Percentiles rank a stretch among this genome's conserved stretches.
These are phyloP conservation scores for Barypeithes pellucidus DNA, from an alignment of 2,888 invertebrate species.

Conservation along the genomic window DNA sequence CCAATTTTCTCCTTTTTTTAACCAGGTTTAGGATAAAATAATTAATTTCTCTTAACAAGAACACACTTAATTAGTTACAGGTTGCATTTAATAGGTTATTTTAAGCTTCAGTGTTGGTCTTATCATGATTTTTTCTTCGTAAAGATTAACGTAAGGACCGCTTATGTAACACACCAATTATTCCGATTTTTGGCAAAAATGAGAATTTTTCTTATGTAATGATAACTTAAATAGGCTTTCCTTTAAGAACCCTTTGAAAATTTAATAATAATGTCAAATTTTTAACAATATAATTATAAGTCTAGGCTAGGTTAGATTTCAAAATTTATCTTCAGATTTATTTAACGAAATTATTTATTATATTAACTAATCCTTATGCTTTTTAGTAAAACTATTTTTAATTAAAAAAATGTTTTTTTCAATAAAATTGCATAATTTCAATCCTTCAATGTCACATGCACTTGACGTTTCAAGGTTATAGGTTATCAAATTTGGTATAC, in stretches of 20 bases:
- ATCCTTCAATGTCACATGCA: slow-evolving; percentile 34
- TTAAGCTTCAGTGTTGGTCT: not conserved
- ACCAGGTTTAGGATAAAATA: not conserved
- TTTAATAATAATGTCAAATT: not conserved
- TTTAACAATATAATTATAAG: not conserved
- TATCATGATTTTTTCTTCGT: not conserved
- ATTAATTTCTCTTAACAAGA: not conserved
- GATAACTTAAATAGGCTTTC: not conserved
- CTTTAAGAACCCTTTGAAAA: not conserved
- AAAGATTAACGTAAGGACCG: not conserved
- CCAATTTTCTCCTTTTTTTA: slow-evolving; percentile 6
- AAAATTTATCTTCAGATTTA: not conserved
- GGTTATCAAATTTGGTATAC: not conserved
- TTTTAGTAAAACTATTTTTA: slow-evolving; percentile 2
- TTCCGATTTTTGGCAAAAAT: not conserved
- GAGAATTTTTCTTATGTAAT: not conserved
- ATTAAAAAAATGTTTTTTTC: not conserved
- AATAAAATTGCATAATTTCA: slow-evolving; percentile 13
- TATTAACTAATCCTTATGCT: not conserved
- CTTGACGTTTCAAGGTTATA: slow-evolving; percentile 37
- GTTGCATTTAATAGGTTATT: not conserved
- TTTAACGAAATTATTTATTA: not conserved
- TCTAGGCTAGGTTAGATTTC: slow-evolving; percentile 18
- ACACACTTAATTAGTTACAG: not conserved
- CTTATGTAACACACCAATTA: slow-evolving; percentile 27